Conservation (phyloP, 2,113 vertebrate genomes). For the Phaethon lepturus region DNA sequence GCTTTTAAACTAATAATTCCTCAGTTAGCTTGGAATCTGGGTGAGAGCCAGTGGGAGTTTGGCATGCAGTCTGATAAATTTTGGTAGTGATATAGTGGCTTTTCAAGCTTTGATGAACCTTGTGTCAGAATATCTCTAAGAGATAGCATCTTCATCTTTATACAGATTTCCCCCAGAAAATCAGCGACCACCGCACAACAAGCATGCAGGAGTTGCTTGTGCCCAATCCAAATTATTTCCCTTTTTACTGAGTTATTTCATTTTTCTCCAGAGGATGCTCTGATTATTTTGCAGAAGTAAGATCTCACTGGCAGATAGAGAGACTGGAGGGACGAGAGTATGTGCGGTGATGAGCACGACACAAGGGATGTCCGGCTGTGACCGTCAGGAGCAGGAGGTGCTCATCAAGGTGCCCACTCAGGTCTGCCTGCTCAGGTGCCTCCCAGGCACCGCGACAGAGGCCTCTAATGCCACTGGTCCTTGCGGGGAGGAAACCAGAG, state of each 20-base stretch:
- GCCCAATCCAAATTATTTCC: not conserved
- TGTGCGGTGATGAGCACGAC: rapidly evolving
- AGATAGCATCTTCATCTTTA: not conserved
- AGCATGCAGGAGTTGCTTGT: not conserved
- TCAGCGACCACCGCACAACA: not conserved
- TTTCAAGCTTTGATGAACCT: constrained; percentile 2
- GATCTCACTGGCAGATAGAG: not conserved
- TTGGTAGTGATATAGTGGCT: not conserved
- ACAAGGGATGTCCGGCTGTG: not conserved
- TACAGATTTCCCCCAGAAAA: not conserved
- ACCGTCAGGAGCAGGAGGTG: not conserved
- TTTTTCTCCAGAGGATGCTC: not conserved
- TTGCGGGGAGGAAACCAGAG: not conserved
- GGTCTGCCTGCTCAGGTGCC: not conserved
- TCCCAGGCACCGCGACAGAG: rapidly evolving
- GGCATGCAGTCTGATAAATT: not conserved
- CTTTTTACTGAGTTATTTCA: not conserved
- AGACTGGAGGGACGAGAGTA: not conserved
- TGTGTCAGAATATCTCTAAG: not conserved
- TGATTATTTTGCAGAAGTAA: not conserved
- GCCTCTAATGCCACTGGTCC: not conserved
- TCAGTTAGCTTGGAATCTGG: not conserved
- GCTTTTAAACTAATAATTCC: constrained; percentile 35
- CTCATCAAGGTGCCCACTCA: not conserved
- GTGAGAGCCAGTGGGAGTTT: constrained; percentile 13